phyloP scores from a whole-genome alignment of 2,888 invertebrate genomes.

The Clostera curtula region DNA sequence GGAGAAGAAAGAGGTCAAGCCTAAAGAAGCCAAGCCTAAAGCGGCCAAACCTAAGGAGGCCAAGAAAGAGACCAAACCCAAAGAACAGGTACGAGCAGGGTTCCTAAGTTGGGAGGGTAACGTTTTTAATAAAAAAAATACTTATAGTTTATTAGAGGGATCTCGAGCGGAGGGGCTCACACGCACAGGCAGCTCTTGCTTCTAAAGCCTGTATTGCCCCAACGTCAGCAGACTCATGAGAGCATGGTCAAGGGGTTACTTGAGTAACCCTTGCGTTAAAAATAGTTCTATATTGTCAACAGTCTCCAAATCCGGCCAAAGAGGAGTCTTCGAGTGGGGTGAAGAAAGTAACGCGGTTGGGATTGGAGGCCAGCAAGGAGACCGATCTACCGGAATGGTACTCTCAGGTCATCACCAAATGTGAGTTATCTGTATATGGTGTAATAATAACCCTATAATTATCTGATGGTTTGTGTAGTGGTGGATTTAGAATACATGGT shows the following conservation, averaged over 20 bases:
- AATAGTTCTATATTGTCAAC: conserved; percentile 1
- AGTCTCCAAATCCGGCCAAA: conserved; percentile 59
- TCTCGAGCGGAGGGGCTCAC: too few species aligned
- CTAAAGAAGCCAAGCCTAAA: conserved; percentile 39
- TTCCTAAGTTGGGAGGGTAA: too few species aligned
- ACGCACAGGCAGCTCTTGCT: too few species aligned
- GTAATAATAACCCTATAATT: background rate
- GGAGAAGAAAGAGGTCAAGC: conserved; percentile 39
- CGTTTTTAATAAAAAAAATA: too few species aligned
- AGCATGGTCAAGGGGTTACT: too few species aligned
- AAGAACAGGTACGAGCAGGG: conserved; percentile 35
- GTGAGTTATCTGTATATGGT: conserved; percentile 30
- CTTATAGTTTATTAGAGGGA: too few species aligned
- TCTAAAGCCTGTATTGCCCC: too few species aligned
- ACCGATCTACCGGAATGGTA: conserved; percentile 98
- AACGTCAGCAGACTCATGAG: too few species aligned
- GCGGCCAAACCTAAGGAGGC: conserved; percentile 38
- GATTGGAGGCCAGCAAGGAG: conserved; percentile 94
- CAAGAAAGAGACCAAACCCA: conserved; percentile 28
- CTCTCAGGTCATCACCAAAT: conserved; percentile 85
- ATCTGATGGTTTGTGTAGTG: background rate
- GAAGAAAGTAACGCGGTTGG: conserved; percentile 95
- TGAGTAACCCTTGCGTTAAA: too few species aligned
- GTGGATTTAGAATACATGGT: background rate
- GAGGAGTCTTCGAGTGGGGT: conserved; percentile 66